Evolutionary conservation across 2,797 vertebrate species (phyloP).

Genomic region (Mareca strepera): DNA sequence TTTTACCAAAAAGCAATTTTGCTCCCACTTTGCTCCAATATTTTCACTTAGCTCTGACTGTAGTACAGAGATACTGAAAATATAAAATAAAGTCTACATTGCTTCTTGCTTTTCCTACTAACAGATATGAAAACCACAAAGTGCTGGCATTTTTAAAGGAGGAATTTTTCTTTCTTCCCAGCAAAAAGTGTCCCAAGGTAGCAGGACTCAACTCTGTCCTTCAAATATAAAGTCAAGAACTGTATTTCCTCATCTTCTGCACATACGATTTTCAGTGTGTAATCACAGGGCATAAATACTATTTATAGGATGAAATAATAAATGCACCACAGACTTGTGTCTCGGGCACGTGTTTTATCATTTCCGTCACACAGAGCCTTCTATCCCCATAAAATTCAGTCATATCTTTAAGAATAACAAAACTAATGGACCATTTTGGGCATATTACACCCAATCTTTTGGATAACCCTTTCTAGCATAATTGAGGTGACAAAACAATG

Average conservation of each 20-base stretch:
- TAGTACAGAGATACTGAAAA: not conserved
- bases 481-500: not conserved
- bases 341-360: not conserved
- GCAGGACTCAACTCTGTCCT: not conserved
- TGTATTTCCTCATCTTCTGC: not conserved
- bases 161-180: not conserved
- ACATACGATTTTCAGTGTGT: not conserved
- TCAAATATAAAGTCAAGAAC: not conserved
- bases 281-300: accelerated
- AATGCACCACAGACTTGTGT: not conserved
- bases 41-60: not conserved
- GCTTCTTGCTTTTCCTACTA: not conserved
- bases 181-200: not conserved
- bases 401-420: not conserved
- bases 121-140: not conserved
- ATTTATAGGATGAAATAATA: not conserved
- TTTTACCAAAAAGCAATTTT: not conserved
- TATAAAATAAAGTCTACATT: accelerated
- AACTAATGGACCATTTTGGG: not conserved
- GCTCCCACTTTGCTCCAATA: not conserved
- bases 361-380: not conserved
- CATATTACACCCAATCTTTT: not conserved
- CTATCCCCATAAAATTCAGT: not conserved
- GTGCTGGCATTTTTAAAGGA: not conserved
- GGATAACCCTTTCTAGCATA: not conserved